Conservation (phyloP, 2,113 vertebrate species). For the Mugil cephalus region DNA sequence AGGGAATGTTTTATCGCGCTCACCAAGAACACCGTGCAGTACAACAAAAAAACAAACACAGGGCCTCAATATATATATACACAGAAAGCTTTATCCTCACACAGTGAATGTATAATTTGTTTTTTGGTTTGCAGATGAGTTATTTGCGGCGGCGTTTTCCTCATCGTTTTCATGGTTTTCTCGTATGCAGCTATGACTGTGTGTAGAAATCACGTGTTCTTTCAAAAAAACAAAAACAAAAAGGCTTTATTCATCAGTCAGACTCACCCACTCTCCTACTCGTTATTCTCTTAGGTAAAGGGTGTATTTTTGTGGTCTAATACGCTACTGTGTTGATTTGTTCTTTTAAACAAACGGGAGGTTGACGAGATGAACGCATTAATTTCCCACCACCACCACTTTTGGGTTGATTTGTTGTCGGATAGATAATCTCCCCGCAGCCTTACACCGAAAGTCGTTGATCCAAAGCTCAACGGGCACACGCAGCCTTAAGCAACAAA, state of each 20-base stretch:
- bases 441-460: constrained; percentile 14
- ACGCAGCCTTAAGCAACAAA: constrained; percentile 19
- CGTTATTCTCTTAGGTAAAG: constrained; percentile 90
- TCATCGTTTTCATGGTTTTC: constrained; percentile 13
- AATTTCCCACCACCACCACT: constrained; percentile 1
- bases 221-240: constrained; percentile 22
- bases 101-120: constrained; percentile 77
- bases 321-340: constrained; percentile 87
- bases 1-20: constrained; percentile 63
- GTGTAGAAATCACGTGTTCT: constrained; percentile 43
- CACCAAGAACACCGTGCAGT: constrained; percentile 55
- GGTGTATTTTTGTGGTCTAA: constrained; percentile 84
- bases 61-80: constrained; percentile 63
- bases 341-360: no score
- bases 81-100: constrained; percentile 81
- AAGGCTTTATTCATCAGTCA: constrained; percentile 72
- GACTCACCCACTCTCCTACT: constrained; percentile 9
- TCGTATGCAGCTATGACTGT: constrained; percentile 64
- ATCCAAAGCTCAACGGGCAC: constrained; percentile 26
- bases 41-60: constrained; percentile 46
- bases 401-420: constrained; percentile 47
- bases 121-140: constrained; percentile 34
- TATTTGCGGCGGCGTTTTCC: constrained; percentile 9
- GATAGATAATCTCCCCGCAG: constrained; percentile 27
- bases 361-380: constrained; percentile 46